Evolutionary conservation across 1,140 invertebrate genomes (phyloP), one percentile per base, ranked within the genome.

Genomic region (Vanessa tameamea): DNA sequence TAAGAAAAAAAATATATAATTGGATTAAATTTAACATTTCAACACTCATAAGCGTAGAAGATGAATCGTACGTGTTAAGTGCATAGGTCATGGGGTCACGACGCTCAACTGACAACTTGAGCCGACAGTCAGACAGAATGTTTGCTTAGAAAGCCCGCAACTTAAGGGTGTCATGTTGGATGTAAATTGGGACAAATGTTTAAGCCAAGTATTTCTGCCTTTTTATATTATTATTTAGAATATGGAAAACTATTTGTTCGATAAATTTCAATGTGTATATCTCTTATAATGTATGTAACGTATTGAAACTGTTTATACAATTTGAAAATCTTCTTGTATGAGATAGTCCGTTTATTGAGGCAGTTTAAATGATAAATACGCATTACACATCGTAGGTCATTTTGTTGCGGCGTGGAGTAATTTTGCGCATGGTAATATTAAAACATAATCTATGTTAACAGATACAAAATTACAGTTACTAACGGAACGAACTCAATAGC

Each of bases 101-200:
- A 23, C 43, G 47, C 64, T 23, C 14, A 43, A 20, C 53, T 59
- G 64, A 47, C 26, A 55, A 66, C 15, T 57, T 47, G 55, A 47
- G 43, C 51, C 47, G 16, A 73, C 64, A 61, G 63, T 57, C 26
- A 59, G 15, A n/a, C 59, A 15, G 23, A 65, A n/a, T 64, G 73
- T 73, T 73, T 73, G 64, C 55, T 73, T 43, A 73, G 71, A 37
- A 31, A 47, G 55, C 71, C 53, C 55, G 47, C 64, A 66, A 66
- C 47, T 37, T 13, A 37, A 67, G 51, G 26, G 55, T 66, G 37
- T 37, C 23, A 57, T 61, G 71, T 59, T 63, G 47, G 13, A 73
- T 26, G 55, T 57, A 73, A 47, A 20, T 66, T 73, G 66, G 53
- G 7, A 69, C 55, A 69, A 69, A 69, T 69, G 59, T 61, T 61